Evolutionary conservation across 2,888 invertebrate species (phyloP), one percentile per base, ranked within the genome.

Genomic region (Ectemnius continuus): DNA sequence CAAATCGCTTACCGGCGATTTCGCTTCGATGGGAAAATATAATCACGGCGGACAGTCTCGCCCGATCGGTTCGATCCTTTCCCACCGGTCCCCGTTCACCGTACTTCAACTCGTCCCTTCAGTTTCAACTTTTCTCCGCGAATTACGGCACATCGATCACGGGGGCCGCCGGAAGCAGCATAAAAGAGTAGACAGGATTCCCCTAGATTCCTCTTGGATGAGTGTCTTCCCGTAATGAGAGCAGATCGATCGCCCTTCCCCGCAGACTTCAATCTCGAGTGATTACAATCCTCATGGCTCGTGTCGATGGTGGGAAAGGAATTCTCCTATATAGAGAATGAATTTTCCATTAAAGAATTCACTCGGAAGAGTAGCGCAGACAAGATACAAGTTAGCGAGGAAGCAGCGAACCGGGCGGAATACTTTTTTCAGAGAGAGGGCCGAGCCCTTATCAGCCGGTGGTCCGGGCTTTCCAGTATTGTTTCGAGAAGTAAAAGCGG

Each of bases 21-120:
- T 62, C 64, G 73, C 67, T 70, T 14, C 69, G 76, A 76, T 73
- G 72, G 70, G 73, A 71, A 75, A 75, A 75, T 79, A 66, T 70
- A 77, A 81, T 79, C 63, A 59, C 62, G 52, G 45, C 20, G 59
- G 45, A 4, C 26, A 14, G 16, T 23, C 28, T 23, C 18, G 14
- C 26, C 63, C 46, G 16, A 26, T n/a, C 52, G n/a, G 46, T 62
- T 60, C 36, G 16, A 26, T n/a, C 52, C 46, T 58, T 62, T 56
- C 36, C 45, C 36, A 18, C n/a, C 56, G 26, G 16, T 46, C 26
- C 45, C 47, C 45, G 45, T 47, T 16, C 64, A 57, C n/a, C 11
- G 16, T 23, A 8, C 18, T 45, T 20, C 52, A 16, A 52, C n/a
- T 52, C 16, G 14, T 16, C 52, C 52, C 52, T 16, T 16, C 59